Percentiles rank a stretch among this genome's conserved stretches.
These are phyloP conservation scores for Styela plicata DNA, from an alignment of 23 tunicate species.

Conservation along the genomic window DNA sequence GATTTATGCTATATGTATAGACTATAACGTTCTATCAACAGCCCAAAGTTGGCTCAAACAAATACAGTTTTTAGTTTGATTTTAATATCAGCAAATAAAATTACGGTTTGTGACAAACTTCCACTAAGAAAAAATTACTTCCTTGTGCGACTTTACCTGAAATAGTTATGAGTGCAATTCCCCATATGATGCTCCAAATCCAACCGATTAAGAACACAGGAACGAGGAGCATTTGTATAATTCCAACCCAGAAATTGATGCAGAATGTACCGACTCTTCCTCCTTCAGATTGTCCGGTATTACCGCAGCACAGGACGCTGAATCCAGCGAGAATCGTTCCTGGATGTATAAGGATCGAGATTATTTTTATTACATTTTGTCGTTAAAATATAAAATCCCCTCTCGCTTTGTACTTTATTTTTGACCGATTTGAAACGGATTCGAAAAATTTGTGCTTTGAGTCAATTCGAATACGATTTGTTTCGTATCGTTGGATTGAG, in stretches of 20 bases:
- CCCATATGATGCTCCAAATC: constrained; percentile 61
- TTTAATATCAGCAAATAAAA: too few relatives aligned
- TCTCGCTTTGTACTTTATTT: too few relatives aligned
- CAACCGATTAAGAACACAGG: constrained; percentile 34
- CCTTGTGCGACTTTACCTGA: background rate
- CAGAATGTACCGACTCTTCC: constrained; percentile 47
- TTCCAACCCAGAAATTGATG: constrained; percentile 49
- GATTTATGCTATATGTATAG: too few relatives aligned
- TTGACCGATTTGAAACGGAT: background rate
- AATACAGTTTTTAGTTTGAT: too few relatives aligned
- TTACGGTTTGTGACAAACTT: background rate
- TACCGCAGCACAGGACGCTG: constrained; percentile 51
- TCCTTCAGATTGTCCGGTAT: constrained; percentile 40
- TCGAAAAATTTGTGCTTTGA: too few relatives aligned
- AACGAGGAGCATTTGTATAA: constrained; percentile 15
- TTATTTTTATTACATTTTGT: too few relatives aligned
- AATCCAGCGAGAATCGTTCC: constrained; percentile 49
- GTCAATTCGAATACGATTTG: background rate
- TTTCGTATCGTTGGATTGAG: too few relatives aligned
- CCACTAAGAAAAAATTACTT: background rate
- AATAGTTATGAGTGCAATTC: constrained; percentile 29
- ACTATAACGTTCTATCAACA: background rate
- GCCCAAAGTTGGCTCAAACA: background rate
- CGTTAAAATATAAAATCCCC: too few relatives aligned
- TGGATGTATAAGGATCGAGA: too few relatives aligned